phyloP scores from a whole-genome alignment of 2,113 vertebrate genomes.

The Xyliphius kryptos region DNA sequence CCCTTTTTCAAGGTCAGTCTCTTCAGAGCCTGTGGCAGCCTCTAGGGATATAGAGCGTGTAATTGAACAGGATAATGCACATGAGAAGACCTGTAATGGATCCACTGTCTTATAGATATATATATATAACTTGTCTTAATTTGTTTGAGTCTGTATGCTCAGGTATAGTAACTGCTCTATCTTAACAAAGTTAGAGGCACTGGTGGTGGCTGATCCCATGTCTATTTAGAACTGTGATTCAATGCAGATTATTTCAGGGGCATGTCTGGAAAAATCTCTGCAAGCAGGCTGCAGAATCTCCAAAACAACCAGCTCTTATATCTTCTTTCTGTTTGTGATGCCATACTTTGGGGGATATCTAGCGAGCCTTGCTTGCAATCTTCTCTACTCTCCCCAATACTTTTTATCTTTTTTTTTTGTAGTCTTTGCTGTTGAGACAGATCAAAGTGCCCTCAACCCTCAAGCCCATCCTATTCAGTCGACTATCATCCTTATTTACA shows the following conservation, averaged over 20 bases:
- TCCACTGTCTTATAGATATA: slow-evolving; percentile 50
- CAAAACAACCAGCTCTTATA: slow-evolving; percentile 57
- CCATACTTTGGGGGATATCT: slow-evolving; percentile 54
- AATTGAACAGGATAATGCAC: too few species aligned
- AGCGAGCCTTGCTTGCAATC: slow-evolving; percentile 59
- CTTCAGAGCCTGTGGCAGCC: too few species aligned
- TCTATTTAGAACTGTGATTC: slow-evolving; percentile 59
- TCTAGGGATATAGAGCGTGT: too few species aligned
- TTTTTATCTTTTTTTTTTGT: slow-evolving; percentile 53
- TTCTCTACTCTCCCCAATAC: slow-evolving; percentile 46
- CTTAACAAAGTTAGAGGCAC: slow-evolving; percentile 54
- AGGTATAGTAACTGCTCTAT: slow-evolving; percentile 53
- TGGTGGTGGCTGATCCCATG: slow-evolving; percentile 51
- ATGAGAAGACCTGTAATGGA: too few species aligned
- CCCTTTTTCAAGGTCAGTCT: slow-evolving; percentile 87
- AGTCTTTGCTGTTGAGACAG: slow-evolving; percentile 52
- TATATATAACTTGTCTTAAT: slow-evolving; percentile 59
- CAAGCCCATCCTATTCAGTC: slow-evolving; percentile 49
- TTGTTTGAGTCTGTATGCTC: slow-evolving; percentile 47
- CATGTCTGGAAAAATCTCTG: slow-evolving; percentile 55
- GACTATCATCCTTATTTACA: too few species aligned
- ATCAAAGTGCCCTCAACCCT: slow-evolving; percentile 67
- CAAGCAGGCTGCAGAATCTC: slow-evolving; percentile 56
- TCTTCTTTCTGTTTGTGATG: slow-evolving; percentile 44
- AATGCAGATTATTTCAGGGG: slow-evolving; percentile 68